Evolutionary conservation across 2,113 vertebrate species (phyloP).

Genomic region (Grallaria varia): DNA sequence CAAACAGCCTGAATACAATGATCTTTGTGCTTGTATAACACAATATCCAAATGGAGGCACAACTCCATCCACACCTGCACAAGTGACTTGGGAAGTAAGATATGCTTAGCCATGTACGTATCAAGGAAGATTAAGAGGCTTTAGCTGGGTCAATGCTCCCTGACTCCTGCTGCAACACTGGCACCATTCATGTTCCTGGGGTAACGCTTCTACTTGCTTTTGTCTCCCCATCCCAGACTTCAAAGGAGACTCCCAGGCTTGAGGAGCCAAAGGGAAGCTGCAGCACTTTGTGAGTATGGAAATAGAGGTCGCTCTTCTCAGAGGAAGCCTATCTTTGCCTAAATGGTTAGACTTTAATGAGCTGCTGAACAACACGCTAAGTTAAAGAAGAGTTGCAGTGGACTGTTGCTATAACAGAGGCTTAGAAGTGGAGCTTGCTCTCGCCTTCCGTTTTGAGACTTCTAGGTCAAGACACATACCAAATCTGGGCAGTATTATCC

Average conservation of each 20-base stretch:
- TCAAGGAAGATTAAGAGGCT: not conserved
- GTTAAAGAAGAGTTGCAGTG: not conserved
- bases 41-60: not conserved
- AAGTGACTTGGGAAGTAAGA: not conserved
- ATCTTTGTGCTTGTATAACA: not conserved
- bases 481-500: not conserved
- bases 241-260: not conserved
- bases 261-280: not conserved
- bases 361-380: not conserved
- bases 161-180: not conserved
- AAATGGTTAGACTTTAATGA: not conserved
- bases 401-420: not conserved
- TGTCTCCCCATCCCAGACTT: not conserved
- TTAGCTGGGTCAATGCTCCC: not conserved
- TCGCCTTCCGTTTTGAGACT: not conserved
- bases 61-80: not conserved
- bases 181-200: not conserved
- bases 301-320: not conserved
- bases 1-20: not conserved
- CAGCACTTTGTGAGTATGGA: not conserved
- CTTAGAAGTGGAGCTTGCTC: not conserved
- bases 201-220: not conserved
- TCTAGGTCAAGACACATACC: not conserved
- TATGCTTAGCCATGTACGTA: not conserved
- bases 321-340: not conserved